phyloP scores from a whole-genome alignment of 2,888 invertebrate genomes.

The Sylvicola cinctus region DNA sequence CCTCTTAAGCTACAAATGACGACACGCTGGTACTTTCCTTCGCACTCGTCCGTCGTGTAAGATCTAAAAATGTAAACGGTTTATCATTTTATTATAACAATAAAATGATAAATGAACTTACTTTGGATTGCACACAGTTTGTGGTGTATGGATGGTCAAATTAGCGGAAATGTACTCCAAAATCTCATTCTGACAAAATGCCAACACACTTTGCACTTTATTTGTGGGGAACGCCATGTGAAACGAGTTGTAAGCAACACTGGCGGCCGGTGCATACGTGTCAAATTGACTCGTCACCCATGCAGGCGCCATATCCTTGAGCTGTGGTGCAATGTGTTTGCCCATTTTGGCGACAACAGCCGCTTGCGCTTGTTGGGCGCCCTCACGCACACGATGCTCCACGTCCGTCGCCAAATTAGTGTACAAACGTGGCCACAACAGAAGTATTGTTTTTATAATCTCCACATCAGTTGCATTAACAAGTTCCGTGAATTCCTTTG shows the following conservation, averaged over 20 bases:
- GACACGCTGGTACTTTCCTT: conserved; percentile 44
- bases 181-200: conserved; percentile 68
- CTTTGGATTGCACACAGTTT: conserved; percentile 31
- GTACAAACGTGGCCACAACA: conserved; percentile 70
- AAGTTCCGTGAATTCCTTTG: conserved; percentile 45
- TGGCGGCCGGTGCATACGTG: conserved; percentile 64
- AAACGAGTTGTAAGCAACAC: conserved; percentile 46
- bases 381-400: conserved; percentile 68
- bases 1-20: conserved; percentile 43
- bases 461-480: conserved; percentile 41
- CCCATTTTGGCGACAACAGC: conserved; percentile 44
- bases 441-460: conserved; percentile 47
- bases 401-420: conserved; percentile 51
- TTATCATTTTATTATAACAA: conserved; percentile 5
- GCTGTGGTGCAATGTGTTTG: conserved; percentile 54
- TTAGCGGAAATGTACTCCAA: conserved; percentile 50
- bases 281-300: conserved; percentile 80
- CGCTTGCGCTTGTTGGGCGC: conserved; percentile 50
- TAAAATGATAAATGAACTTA: conserved; percentile 12
- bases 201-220: conserved; percentile 58
- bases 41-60: conserved; percentile 40
- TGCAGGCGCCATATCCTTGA: conserved; percentile 55
- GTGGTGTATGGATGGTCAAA: conserved; percentile 35
- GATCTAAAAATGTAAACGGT: conserved; percentile 19
- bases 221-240: conserved; percentile 53